Evolutionary conservation across 2,113 vertebrate species (phyloP).

Genomic region (Seriola quinqueradiata): DNA sequence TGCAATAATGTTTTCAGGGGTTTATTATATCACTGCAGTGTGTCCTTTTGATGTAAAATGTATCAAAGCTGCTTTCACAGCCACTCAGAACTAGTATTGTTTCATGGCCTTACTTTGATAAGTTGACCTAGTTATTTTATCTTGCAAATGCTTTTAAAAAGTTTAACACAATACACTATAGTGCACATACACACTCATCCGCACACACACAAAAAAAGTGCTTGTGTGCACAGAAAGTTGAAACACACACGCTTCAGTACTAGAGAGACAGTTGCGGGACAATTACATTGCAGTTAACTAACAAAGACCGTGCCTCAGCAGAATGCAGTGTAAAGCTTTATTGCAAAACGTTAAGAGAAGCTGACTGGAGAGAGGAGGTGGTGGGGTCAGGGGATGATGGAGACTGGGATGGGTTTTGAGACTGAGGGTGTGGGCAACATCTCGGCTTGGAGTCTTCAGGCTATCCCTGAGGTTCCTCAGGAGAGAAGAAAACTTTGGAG

Average conservation of each 20-base stretch:
- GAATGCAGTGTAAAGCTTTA: conserved; percentile 32
- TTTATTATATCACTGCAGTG: conserved; percentile 42
- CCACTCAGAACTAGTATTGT: conserved; percentile 42
- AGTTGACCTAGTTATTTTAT: conserved; percentile 63
- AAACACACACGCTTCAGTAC: conserved; percentile 25
- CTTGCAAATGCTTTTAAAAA: conserved; percentile 44
- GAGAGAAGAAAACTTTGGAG: conserved; percentile 22
- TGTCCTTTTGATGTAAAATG: conserved; percentile 63
- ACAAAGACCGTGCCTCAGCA: conserved; percentile 46
- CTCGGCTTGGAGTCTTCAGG: conserved; percentile 19
- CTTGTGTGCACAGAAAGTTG: conserved; percentile 35
- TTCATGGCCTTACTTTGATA: conserved; percentile 51
- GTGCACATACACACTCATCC: conserved; percentile 11
- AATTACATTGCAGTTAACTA: conserved; percentile 54
- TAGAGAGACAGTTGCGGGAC: conserved; percentile 40
- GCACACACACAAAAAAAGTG: conserved; percentile 24
- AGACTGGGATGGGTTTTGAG: conserved; percentile 11
- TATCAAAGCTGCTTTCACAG: conserved; percentile 64
- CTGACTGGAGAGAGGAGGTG: conserved; percentile 37
- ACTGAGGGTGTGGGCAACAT: conserved; percentile 18
- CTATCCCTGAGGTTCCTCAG: conserved; percentile 11
- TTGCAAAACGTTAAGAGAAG: conserved; percentile 6
- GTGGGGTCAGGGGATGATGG: conserved; percentile 41
- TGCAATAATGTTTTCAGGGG: conserved; percentile 42
- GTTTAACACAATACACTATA: conserved; percentile 26